Evolutionary conservation across 1,140 invertebrate genomes (phyloP), one percentile per base, ranked within the genome.

Genomic region (Copidosoma floridanum): DNA sequence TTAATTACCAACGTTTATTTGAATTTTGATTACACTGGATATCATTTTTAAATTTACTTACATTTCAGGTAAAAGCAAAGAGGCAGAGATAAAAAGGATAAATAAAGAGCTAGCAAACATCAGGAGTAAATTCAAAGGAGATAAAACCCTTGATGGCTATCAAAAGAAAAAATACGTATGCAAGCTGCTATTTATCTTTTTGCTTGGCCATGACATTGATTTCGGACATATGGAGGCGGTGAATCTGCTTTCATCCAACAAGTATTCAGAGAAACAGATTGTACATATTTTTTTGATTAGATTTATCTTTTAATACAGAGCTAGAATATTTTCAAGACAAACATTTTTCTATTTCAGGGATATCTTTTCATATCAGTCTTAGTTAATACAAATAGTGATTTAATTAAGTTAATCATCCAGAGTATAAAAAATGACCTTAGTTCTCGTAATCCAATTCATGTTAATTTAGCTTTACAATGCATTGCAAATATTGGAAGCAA

Each of bases 121-220:
- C 78, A 84, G 98, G 65, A 98, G 96, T 73, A 99, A 99, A 85
- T 99, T 99, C 76, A 99, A 99, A 90, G 96, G 97, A 57, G 98
- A 99, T 80, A 99, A 99, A 85, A 99, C 98, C 29, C 82, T 99
- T 32, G 98, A 99, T 85, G 98, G 98, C 18, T 99, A 99, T 80
- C 97, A 99, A 76, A 99, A 99, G 85, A 99, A 99, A 84, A 99
- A 99, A 83, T 99, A 99, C 88, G 97, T 99, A 32, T 99, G 98
- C 84, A 99, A 99, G 81, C 83, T 99, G 57, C 83, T 99, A 21
- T 99, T 99, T 82, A 99, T 99, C 72, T 99, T 99, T 81, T 83
- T 99, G 43, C 86, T 99, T 63, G 93, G 98, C 50, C 97, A 99
- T 84, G 98, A 99, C 80, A 99, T 99, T 80, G 98, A 99, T 82